Base-by-base conservation (phyloP, 2,797 vertebrate genomes). In the Catharus ustulatus region DNA sequence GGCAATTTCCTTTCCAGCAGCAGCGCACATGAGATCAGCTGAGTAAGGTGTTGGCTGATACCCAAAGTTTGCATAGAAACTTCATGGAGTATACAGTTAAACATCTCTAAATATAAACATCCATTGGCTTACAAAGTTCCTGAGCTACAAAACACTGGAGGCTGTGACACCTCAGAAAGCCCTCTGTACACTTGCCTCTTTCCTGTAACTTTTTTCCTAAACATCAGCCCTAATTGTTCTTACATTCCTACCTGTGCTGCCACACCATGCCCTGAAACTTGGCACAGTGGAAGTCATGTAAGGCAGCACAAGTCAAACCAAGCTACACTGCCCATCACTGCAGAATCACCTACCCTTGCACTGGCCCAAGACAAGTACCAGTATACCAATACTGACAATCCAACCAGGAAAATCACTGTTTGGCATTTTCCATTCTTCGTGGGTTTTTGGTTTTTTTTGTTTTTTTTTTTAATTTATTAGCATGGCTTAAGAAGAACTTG, bases 211-310 rank as follows among this genome's bases (percentile, higher is more conserved):
- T 29, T 66, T 49, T 59, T 45, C 45, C 21, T 64, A 74, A 55
- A 71, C 1, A 8, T 21, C 23, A 80, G 12, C 34, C 46, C 26
- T 42, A 67, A 83, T 3, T 20, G 20, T 42, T 91, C 34, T 59
- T 45, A 16, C 1, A 16, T 52, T 86, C 30, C 42, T 27, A 54
- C 32, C 9, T 46, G 29, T 27, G 55, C 48, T 55, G 51, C 30
- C 67, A 55, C 46, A 68, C n/a, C 40, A 51, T 18, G 22, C 14
- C 22, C 34, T 48, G 36, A 72, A 78, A 43, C 40, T 82, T 20
- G 0, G 1, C 19, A 9, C 4, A 3, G 42, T 40, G n/a, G 17
- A 62, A 72, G n/a, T 69, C 4, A 2, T 0, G 9, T 15, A 69
- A 84, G 24, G 34, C 42, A 92, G 34, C 30, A 72, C 34, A 34